Conservation (phyloP, 2,113 vertebrate genomes). For the Poeciliopsis retropinna region DNA sequence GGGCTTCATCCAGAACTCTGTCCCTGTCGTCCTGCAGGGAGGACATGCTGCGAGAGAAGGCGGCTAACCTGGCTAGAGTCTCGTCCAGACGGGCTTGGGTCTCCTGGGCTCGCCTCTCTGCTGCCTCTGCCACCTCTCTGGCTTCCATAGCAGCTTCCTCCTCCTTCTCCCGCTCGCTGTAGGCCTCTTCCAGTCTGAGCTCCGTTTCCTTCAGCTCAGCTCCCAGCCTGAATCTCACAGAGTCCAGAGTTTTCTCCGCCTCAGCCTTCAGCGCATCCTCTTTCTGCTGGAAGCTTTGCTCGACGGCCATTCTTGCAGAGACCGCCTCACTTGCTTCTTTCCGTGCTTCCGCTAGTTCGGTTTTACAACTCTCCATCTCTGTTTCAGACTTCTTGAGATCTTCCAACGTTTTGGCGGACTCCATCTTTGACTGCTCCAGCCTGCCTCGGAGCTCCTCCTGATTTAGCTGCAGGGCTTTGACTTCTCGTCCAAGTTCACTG, state of each 20-base stretch:
- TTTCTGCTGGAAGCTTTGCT: constrained; percentile 70
- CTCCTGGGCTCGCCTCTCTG: constrained; percentile 82
- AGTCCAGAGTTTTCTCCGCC: constrained; percentile 86
- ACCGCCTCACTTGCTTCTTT: constrained; percentile 81
- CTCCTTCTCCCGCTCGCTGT: constrained; percentile 79
- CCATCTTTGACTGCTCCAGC: constrained; percentile 74
- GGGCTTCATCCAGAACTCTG: constrained; percentile 90
- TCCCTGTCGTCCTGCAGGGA: constrained; percentile 96
- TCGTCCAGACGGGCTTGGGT: constrained; percentile 85
- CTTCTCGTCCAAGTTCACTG: constrained; percentile 86
- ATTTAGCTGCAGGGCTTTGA: constrained; percentile 85
- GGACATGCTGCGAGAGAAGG: constrained; percentile 95
- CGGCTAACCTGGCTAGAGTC: constrained; percentile 89
- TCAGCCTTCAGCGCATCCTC: constrained; percentile 85
- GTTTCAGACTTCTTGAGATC: constrained; percentile 75
- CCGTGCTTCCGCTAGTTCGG: constrained; percentile 83
- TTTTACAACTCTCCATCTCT: constrained; percentile 82
- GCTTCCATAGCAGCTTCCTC: constrained; percentile 79
- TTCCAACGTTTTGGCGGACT: constrained; percentile 74
- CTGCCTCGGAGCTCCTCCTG: constrained; percentile 82
- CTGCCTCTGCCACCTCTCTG: constrained; percentile 73
- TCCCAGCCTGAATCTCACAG: constrained; percentile 87
- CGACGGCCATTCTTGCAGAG: constrained; percentile 78
- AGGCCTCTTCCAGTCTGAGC: constrained; percentile 83
- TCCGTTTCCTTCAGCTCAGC: constrained; percentile 84